Base-by-base conservation (phyloP, 2,888 invertebrate genomes). In the Eucera pruinosa region DNA sequence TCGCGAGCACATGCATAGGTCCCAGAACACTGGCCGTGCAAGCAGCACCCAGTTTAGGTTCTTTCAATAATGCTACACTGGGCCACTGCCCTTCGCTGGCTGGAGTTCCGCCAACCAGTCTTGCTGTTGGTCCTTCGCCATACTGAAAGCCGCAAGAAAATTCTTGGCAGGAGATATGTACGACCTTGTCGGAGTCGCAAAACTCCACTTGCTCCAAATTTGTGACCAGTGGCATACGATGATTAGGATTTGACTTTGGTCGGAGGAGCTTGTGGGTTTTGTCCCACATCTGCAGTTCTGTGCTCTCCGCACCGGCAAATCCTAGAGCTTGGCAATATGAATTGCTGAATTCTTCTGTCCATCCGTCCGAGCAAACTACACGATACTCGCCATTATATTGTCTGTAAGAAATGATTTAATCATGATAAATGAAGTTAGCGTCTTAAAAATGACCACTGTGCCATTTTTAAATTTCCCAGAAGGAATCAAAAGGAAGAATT, bases 81-180 rank as follows among this genome's bases (percentile, higher is more conserved):
- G 95, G 93, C 94, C 94, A 95, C 86, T 94, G 94, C 4, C 93
- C 93, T 71, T 93, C 92, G 9, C 93, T 92, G 4, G 93, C 93
- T 54, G 91, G 91, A 55, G 92, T 93, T 3, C 93, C 94, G 45
- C 94, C 94, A 3, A 93, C 93, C 43, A 94, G 92, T 80, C 94
- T 89, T 2, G 93, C 93, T 0, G 93, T 90, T 9, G 88, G 89
- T 43, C 88, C 89, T 30, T 89, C 90, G 33, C 86, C 86, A 27
- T 89, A 87, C 36, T 89, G 88, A n/a, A 89, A 86, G 30, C 91
- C 91, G 65, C 92, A 92, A 1, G 89, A 84, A 39, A 93, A 94
- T 83, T 94, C 94, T 83, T 94, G 93, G 86, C 95, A 95, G n/a
- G 93, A 92, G 18, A 95, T 87, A 58, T 94, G 93, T 0, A 94